Conservation (phyloP, 1,140 invertebrate species). For the Eulimnadia texana region DNA sequence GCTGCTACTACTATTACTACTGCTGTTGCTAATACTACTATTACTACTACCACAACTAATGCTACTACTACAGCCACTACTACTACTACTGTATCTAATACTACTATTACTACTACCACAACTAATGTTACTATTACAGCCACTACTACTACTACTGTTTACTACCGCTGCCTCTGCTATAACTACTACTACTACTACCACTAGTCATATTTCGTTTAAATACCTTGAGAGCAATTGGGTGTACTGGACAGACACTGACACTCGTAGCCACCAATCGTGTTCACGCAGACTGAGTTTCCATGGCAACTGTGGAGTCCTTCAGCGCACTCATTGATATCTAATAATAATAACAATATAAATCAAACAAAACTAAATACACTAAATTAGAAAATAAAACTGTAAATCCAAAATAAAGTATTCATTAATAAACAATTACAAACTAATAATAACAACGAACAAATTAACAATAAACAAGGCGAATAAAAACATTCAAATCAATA, state of each 20-base stretch:
- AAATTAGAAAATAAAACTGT: neutral
- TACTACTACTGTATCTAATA: neutral
- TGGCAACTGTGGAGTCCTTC: conserved; percentile 61
- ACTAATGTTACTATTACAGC: neutral
- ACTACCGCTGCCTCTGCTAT: neutral
- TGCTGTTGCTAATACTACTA: neutral
- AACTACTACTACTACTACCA: neutral
- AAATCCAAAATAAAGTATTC: neutral
- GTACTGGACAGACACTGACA: conserved; percentile 55
- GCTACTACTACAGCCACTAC: neutral
- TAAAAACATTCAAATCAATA: no score
- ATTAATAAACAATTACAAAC: no score
- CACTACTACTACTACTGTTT: neutral
- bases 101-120: neutral
- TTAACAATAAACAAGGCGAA: neutral
- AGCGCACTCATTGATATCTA: conserved; percentile 77
- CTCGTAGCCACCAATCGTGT: conserved; percentile 60
- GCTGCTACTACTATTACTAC: neutral
- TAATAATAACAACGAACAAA: neutral
- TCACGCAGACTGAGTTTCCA: conserved; percentile 57
- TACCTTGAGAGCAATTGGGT: conserved; percentile 40
- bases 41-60: neutral
- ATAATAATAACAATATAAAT: conserved; percentile 20
- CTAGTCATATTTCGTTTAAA: conserved; percentile 15
- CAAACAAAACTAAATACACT: neutral